Evolutionary conservation across 2,113 vertebrate genomes (phyloP).

Genomic region (Pachyramphus minor): DNA sequence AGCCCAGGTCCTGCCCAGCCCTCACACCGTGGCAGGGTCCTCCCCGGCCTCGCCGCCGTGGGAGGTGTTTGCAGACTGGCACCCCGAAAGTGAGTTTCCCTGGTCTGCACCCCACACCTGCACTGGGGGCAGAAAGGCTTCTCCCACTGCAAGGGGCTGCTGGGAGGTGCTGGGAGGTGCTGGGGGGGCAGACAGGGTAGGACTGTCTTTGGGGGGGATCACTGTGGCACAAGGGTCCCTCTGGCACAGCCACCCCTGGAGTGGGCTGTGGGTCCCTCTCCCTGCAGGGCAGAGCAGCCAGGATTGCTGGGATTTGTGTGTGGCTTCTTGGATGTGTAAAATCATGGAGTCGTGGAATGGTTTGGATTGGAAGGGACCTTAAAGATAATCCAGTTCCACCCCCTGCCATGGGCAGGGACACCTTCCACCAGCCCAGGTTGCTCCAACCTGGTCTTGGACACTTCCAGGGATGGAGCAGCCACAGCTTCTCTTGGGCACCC

Average conservation of each 20-base stretch:
- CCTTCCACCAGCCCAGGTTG: neutral
- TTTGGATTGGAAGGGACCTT: neutral
- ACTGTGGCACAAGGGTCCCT: neutral
- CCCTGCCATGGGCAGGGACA: neutral
- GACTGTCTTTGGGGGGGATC: rapidly evolving
- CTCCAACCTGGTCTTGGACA: neutral
- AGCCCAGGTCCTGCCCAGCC: neutral
- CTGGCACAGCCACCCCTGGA: neutral
- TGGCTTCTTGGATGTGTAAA: neutral
- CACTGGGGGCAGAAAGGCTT: neutral
- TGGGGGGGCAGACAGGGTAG: neutral
- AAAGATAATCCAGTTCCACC: rapidly evolving
- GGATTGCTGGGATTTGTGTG: rapidly evolving
- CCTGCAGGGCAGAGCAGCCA: neutral
- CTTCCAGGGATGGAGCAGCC: neutral
- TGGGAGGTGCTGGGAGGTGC: neutral
- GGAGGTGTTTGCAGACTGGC: neutral
- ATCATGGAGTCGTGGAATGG: neutral
- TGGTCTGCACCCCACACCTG: too few species aligned
- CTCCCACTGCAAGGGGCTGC: neutral
- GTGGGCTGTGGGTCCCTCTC: rapidly evolving
- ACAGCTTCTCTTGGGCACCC: neutral
- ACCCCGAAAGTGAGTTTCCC: neutral
- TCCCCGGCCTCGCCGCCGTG: rapidly evolving
- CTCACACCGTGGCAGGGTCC: too few species aligned